A percentile compares a stretch with the other conserved stretches of the same genome.
Conservation (phyloP, 2,888 invertebrate genomes). For the Athetis lepigone region DNA sequence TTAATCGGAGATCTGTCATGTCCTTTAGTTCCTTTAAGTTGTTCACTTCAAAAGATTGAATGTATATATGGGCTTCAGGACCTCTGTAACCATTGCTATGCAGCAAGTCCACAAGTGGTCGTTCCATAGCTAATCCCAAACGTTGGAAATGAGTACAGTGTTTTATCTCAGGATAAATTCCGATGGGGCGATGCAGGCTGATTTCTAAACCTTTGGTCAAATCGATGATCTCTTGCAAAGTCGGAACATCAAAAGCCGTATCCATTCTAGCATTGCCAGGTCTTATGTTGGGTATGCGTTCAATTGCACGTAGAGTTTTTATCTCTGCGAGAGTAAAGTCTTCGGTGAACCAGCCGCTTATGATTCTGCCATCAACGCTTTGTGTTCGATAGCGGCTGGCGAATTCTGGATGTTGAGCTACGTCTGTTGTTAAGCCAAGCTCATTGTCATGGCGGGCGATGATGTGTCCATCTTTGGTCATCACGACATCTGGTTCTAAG, state of each 20-base stretch:
- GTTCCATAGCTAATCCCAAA: slow-evolving; percentile 81
- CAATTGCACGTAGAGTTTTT: slow-evolving; percentile 80
- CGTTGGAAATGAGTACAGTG: slow-evolving; percentile 81
- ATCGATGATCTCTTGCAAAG: slow-evolving; percentile 85
- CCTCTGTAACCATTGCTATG: slow-evolving; percentile 80
- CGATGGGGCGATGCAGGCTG: slow-evolving; percentile 77
- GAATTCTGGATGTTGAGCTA: slow-evolving; percentile 78
- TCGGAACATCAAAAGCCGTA: slow-evolving; percentile 77
- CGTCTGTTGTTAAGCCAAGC: slow-evolving; percentile 80
- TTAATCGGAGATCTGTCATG: slow-evolving; percentile 79
- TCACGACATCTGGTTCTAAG: slow-evolving; percentile 85
- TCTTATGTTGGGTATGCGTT: slow-evolving; percentile 80
- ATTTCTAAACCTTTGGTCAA: slow-evolving; percentile 81
- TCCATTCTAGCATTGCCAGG: slow-evolving; percentile 85
- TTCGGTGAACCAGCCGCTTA: slow-evolving; percentile 85
- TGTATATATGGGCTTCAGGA: slow-evolving; percentile 77
- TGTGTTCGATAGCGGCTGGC: slow-evolving; percentile 79
- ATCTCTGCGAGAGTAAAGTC: slow-evolving; percentile 85
- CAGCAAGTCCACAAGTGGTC: slow-evolving; percentile 77
- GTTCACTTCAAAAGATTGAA: slow-evolving; percentile 85
- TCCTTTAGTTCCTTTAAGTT: slow-evolving; percentile 82
- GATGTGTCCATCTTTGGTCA: slow-evolving; percentile 82
- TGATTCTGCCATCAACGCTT: slow-evolving; percentile 74
- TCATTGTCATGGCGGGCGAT: slow-evolving; percentile 86
- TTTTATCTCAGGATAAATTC: slow-evolving; percentile 86